Conservation (phyloP, 2,888 invertebrate genomes). For the Elgonia sp. region DNA sequence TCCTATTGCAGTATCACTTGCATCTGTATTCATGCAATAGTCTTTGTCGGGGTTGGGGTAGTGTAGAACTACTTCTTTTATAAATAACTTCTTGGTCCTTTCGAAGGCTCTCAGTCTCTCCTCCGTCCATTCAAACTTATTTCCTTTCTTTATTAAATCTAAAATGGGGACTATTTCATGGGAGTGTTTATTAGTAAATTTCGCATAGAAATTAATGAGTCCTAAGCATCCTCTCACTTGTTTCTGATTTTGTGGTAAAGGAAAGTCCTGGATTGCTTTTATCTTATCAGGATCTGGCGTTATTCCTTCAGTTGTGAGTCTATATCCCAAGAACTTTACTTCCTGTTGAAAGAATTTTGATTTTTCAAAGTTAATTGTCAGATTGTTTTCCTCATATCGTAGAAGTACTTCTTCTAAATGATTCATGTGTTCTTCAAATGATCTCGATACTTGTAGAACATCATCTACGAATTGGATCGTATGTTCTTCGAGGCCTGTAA, state of each 20-base stretch:
- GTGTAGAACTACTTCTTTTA: neutral
- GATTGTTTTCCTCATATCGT: too few relatives aligned
- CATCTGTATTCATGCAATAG: conserved; percentile 23
- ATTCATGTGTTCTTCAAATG: too few relatives aligned
- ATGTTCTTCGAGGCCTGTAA: too few relatives aligned
- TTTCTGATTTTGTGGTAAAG: conserved; percentile 13
- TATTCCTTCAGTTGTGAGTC: neutral
- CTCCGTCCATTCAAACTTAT: conserved; percentile 53
- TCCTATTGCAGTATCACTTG: conserved; percentile 52
- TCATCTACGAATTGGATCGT: too few relatives aligned
- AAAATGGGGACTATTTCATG: conserved; percentile 53
- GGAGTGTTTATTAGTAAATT: conserved; percentile 15
- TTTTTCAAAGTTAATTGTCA: conserved; percentile 33
- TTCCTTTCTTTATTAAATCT: conserved; percentile 56
- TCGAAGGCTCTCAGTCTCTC: conserved; percentile 60
- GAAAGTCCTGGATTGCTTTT: conserved; percentile 18
- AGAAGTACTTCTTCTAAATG: too few relatives aligned
- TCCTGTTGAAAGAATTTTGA: conserved; percentile 10
- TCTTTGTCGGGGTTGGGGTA: conserved; percentile 6
- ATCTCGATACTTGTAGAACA: too few relatives aligned
- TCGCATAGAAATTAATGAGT: conserved; percentile 18
- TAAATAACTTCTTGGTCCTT: conserved; percentile 62
- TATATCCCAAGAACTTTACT: conserved; percentile 34
- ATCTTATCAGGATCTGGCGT: conserved; percentile 31
- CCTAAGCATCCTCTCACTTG: conserved; percentile 25